Evolutionary conservation across 2,797 vertebrate genomes (phyloP), one percentile per base, ranked within the genome.

Genomic region (Gambelia wislizenii): DNA sequence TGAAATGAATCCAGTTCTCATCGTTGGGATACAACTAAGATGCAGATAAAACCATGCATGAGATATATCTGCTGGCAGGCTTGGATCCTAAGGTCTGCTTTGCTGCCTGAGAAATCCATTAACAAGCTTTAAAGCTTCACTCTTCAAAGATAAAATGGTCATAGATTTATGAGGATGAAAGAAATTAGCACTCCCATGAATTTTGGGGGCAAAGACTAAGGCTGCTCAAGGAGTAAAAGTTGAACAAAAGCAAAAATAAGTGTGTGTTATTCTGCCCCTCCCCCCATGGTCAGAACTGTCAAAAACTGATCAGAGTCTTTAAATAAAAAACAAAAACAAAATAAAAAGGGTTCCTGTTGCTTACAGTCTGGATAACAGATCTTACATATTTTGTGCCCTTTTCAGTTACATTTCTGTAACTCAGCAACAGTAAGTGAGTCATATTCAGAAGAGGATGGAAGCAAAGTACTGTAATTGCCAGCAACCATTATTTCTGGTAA

Each of bases 401-500:
- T 3, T 1, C 81, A 84, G 6, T 80, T 33, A 93, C 49, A 92
- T 87, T 91, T 36, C 27, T 54, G 49, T 5, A 64, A 64, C 83
- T 80, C 42, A 49, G 7, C 49, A 44, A 49, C 7, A 36, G 12
- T 2, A 52, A n/a, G 13, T 69, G 13, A 33, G 39, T 30, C 27
- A 47, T 83, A 44, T 81, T 87, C 52, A 36, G 70, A 9, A 83
- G 2, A 61, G 13, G 56, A 83, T 39, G 7, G 49, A 70, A 87
- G 36, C 18, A 69, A 67, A 80, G 2, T 61, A n/a, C n/a, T n/a
- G n/a, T n/a, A 61, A 27, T 39, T 54, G n/a, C 2, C 78, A 83
- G 56, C 14, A 61, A 77, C 27, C 13, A 47, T 77, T 27, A 36
- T 39, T 77, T 61, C 42, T 49, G 42, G 6, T 74, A 47, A 59